Base-by-base conservation (phyloP, 2,888 invertebrate species). In the Magallana nippona region DNA sequence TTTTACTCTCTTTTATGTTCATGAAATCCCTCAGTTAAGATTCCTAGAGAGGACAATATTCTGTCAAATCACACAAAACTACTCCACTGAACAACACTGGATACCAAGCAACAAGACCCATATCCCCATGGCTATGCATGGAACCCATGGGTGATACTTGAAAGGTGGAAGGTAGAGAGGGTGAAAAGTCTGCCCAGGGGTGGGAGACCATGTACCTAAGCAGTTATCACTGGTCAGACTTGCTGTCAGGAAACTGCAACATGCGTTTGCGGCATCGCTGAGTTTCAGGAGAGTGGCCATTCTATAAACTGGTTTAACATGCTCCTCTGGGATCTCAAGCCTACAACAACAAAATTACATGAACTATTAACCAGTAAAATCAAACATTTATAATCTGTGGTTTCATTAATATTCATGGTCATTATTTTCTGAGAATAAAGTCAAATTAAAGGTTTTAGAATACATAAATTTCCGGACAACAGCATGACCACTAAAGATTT, bases 271-370 rank as follows among this genome's bases (percentile, higher is more conserved):
- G 86, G 96, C 97, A 44, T 96, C 95, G 88, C 96, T 96, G 95
- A 98, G 96, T 93, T 96, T 96, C 91, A 98, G 95, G 86, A 96
- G 96, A 93, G 95, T 96, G 11, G 97, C 97, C n/a, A 97, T 96
- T 92, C 96, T 95, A 95, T 97, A 98, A 85, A 97, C 96, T 32
- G 96, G 96, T 92, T 96, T 96, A 84, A 97, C 96, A 94, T 96
- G 94, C 84, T 94, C 93, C 10, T 94, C 94, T 78, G 94, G 94
- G 81, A 96, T 94, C 87, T 95, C 95, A 89, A 96, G 92, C 86
- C 95, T 95, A 90, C 82, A 94, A 92, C 85, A 83, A 71, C 13
- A 71, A 13, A 2, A 71, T 19, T 19, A 44, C 8, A 8, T 44
- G 5, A 44, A 44, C 5, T 44, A 44, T 44, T 44, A 8, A 44